These are phyloP conservation scores for Camponotus pennsylvanicus DNA, from an alignment of 1,140 invertebrate genomes.

Conservation along the genomic window DNA sequence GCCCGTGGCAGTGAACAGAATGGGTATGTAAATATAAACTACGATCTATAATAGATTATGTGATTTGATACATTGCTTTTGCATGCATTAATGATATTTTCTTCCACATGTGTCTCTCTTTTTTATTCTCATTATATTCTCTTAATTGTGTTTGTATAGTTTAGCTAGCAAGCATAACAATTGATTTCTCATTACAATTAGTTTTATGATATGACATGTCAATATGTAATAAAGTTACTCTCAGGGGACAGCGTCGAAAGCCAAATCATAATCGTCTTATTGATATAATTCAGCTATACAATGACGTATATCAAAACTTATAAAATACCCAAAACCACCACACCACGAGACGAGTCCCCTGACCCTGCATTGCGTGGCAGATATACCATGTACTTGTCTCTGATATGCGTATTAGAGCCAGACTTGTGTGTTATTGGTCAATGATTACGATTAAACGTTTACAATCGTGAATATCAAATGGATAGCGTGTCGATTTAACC, in stretches of 20 bases:
- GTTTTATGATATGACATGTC: conserved; percentile 84
- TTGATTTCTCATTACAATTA: conserved; percentile 79
- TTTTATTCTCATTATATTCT: conserved; percentile 70
- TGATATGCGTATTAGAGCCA: conserved; percentile 85
- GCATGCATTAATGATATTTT: conserved; percentile 83
- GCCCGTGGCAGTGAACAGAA: conserved; percentile 83
- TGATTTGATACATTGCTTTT: conserved; percentile 85
- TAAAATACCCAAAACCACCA: conserved; percentile 85
- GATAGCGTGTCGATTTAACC: conserved; percentile 19
- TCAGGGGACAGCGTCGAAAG: conserved; percentile 78
- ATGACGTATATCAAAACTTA: conserved; percentile 84
- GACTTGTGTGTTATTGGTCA: conserved; percentile 82
- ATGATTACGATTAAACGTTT: conserved; percentile 74
- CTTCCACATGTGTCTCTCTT: conserved; percentile 66
- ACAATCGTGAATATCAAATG: conserved; percentile 71
- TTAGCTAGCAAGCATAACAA: conserved; percentile 85
- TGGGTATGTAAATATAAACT: conserved; percentile 82
- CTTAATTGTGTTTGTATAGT: conserved; percentile 74
- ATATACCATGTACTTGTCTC: conserved; percentile 76
- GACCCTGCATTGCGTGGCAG: conserved; percentile 78
- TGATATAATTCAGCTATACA: conserved; percentile 82
- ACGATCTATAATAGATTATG: conserved; percentile 83
- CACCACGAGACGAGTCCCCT: conserved; percentile 76
- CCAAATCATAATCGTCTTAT: conserved; percentile 78
- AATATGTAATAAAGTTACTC: conserved; percentile 82